Conservation (phyloP, 2,113 vertebrate species). For the Indicator indicator region DNA sequence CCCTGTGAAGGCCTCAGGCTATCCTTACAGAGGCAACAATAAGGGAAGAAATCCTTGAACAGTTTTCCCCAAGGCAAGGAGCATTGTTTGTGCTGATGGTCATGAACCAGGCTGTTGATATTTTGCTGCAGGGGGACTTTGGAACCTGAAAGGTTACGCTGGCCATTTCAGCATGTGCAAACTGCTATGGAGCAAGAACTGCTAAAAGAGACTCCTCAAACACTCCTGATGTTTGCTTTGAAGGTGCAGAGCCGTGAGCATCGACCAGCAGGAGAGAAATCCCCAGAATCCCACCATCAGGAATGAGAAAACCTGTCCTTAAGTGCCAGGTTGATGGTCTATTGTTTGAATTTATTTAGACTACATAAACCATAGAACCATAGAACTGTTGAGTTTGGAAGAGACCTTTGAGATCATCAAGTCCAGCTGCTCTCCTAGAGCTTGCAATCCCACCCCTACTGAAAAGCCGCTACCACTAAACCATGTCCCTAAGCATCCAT, state of each 20-base stretch:
- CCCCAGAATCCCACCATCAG: not conserved
- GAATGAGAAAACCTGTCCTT: not conserved
- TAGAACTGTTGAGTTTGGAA: too few relatives aligned
- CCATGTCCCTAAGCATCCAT: too few relatives aligned
- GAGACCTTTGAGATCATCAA: too few relatives aligned
- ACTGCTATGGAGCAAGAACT: not conserved
- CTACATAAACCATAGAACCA: not conserved
- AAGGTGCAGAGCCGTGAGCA: not conserved
- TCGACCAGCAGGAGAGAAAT: not conserved
- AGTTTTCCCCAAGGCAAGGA: not conserved
- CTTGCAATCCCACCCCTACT: too few relatives aligned
- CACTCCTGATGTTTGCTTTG: not conserved
- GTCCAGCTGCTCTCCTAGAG: too few relatives aligned
- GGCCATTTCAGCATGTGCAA: not conserved
- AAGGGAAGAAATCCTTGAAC: not conserved
- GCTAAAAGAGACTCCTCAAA: not conserved
- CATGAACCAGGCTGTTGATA: not conserved
- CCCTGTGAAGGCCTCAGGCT: not conserved
- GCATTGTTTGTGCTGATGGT: conserved; percentile 4
- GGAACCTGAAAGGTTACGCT: not conserved
- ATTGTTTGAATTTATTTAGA: not conserved
- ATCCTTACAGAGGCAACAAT: not conserved
- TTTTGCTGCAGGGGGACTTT: conserved; percentile 33
- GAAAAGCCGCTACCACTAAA: too few relatives aligned
- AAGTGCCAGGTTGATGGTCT: not conserved